phyloP scores from a whole-genome alignment of 2,888 invertebrate species.

The Plebejus argus region DNA sequence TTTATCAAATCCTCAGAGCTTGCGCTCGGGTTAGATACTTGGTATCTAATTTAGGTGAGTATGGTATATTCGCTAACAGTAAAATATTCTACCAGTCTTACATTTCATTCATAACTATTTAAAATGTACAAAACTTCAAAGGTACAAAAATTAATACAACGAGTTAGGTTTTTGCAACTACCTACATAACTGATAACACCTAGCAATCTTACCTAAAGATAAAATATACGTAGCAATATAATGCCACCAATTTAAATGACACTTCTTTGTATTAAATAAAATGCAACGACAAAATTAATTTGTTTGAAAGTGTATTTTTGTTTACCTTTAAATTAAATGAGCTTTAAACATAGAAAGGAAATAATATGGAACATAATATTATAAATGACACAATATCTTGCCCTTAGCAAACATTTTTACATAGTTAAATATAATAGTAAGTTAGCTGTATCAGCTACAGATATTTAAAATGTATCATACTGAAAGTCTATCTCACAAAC shows the following conservation, averaged over 20 bases:
- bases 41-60: not conserved
- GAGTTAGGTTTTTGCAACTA: not conserved
- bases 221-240: not conserved
- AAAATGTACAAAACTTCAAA: slow-evolving; percentile 10
- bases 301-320: not conserved
- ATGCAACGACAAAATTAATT: not conserved
- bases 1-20: too few species aligned
- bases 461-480: not conserved
- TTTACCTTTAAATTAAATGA: not conserved
- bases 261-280: not conserved
- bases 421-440: not conserved
- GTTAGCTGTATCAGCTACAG: not conserved
- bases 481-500: not conserved
- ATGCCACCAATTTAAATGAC: not conserved
- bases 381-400: not conserved
- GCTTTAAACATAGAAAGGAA: not conserved
- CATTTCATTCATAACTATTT: not conserved
- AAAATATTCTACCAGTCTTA: not conserved
- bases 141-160: slow-evolving; percentile 10
- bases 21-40: not conserved
- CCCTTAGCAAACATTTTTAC: not conserved
- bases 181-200: not conserved
- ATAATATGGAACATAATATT: not conserved
- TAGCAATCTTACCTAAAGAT: not conserved
- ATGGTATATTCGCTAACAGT: not conserved